Base-by-base conservation (phyloP, 37 sponge, comb jelly and placozoan genomes). In the Beroe forskalii region DNA sequence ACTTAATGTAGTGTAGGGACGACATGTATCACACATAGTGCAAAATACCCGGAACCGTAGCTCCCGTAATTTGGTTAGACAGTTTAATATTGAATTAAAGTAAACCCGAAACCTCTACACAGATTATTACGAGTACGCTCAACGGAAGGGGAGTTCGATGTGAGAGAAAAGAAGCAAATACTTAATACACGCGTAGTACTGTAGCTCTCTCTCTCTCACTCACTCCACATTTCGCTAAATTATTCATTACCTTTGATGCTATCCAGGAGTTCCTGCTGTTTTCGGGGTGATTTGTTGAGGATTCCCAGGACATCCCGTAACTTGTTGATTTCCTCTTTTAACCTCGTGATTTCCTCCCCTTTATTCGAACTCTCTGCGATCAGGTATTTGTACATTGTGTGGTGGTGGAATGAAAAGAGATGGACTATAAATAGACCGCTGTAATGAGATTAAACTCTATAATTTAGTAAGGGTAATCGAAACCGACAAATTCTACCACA, bases 271-370 rank as follows among this genome's bases (percentile, higher is more conserved):
- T 91, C 76, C n/a, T 76, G 62, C 64, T 67, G 75, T 32, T 76
- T 76, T 76, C 33, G 35, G 14, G 75, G 75, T n/a, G 91, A 75
- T 43, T 91, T 91, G 83, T 76, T 48, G 22, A 91, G 62, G 32
- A 62, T 69, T 23, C 61, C 60, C 41, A 91, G 83, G 27, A 91
- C 91, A 91, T 91, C 91, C 35, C 76, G 40, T 28, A 76, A 48
- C 37, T 91, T 67, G 60, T 91, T 76, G 0, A 91, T 48, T 43
- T 91, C 91, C 32, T 61, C 76, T 35, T 91, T 67, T 62, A 91
- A n/a, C 33, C 67, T 40, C 20, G 60, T 33, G 2, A 91, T 91
- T 41, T 67, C 62, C 17, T 91, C 91, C 24, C 40, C 91, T 36
- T 91, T 91, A 8, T 35, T 76, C 1, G 62, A 38, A 37, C 55